These are phyloP conservation scores for Podilymbus podiceps DNA, from an alignment of 2,113 vertebrate genomes.

Conservation along the genomic window DNA sequence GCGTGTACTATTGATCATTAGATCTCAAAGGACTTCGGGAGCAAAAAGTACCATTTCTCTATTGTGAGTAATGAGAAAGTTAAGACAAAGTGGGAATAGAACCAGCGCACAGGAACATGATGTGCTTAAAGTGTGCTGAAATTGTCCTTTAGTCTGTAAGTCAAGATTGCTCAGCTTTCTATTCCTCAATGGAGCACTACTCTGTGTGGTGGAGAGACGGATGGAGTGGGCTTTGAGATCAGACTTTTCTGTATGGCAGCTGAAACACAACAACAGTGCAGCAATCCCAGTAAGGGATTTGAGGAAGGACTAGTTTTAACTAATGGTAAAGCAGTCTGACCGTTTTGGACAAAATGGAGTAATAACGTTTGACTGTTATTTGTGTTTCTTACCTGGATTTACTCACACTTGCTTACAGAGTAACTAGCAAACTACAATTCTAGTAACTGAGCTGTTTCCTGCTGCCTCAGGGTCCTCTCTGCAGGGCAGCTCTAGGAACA, in stretches of 20 bases:
- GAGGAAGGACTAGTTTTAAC: background rate
- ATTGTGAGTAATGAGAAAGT: background rate
- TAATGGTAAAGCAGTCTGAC: background rate
- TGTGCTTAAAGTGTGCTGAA: background rate
- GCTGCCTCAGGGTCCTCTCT: background rate
- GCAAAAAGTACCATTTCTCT: background rate
- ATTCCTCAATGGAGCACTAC: background rate
- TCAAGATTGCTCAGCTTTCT: background rate
- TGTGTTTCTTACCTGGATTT: background rate
- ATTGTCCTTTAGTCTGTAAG: background rate
- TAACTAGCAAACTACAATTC: background rate
- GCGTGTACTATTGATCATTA: background rate
- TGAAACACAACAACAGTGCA: background rate
- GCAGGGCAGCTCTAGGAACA: background rate
- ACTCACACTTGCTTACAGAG: background rate
- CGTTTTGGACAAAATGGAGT: background rate
- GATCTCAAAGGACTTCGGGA: background rate
- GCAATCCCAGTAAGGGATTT: background rate
- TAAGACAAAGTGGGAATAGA: background rate
- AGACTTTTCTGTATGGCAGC: background rate
- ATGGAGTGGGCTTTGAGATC: background rate
- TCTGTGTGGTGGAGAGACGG: background rate
- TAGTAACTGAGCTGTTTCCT: background rate
- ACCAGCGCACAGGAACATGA: background rate
- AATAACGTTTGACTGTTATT: background rate